Percentiles rank a stretch among this genome's conserved stretches.
Conservation (phyloP, 1,140 invertebrate species). For the Saccostrea cuccullata region DNA sequence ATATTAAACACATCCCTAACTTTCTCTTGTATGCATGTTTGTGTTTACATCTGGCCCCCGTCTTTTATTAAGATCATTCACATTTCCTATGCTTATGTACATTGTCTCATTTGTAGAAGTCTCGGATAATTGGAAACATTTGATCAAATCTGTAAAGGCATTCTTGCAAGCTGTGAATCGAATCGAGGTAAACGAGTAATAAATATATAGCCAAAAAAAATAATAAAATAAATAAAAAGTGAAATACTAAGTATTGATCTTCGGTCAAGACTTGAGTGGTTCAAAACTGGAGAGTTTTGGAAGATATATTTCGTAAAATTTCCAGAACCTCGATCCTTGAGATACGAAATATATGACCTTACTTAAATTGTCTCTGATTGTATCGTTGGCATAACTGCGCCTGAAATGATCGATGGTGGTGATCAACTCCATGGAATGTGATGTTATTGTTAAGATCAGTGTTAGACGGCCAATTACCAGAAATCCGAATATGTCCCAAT, state of each 20-base stretch:
- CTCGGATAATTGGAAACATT: background rate
- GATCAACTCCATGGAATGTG: background rate
- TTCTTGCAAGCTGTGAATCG: background rate
- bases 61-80: background rate
- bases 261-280: too few species aligned
- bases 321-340: too few species aligned
- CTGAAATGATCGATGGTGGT: background rate
- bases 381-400: background rate
- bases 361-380: too few species aligned
- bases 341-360: too few species aligned
- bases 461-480: conserved; percentile 5
- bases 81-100: background rate
- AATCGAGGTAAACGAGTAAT: background rate
- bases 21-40: background rate
- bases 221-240: too few species aligned
- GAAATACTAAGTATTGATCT: too few species aligned
- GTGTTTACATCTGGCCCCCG: background rate
- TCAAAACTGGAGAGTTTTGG: too few species aligned
- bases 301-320: too few species aligned
- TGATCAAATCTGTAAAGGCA: background rate
- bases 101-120: background rate
- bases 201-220: background rate
- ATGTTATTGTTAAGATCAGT: background rate
- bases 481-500: background rate
- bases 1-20: too few species aligned